phyloP scores from a whole-genome alignment of 2,113 vertebrate genomes.

The Nannobrachium achirus region DNA sequence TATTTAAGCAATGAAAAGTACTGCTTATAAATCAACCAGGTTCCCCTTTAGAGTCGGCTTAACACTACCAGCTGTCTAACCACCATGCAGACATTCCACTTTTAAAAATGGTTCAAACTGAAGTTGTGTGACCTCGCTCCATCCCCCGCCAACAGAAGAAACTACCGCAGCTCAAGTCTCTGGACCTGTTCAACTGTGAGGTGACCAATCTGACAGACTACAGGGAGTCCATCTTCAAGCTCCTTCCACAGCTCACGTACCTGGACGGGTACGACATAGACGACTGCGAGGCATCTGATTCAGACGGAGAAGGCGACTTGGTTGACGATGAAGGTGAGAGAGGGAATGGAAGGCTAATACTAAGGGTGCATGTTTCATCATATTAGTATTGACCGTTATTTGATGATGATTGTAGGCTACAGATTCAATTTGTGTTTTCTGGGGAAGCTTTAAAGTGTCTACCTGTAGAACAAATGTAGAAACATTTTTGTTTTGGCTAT shows the following conservation, averaged over 20 bases:
- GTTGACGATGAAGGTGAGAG: conserved; percentile 81
- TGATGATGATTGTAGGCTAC: neutral
- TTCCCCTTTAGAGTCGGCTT: too few relatives aligned
- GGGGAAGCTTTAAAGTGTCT: too few relatives aligned
- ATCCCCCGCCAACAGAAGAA: conserved; percentile 76
- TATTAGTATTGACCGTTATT: neutral
- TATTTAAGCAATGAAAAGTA: too few relatives aligned
- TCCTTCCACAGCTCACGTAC: conserved; percentile 85
- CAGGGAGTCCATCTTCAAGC: conserved; percentile 82
- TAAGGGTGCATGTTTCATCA: neutral
- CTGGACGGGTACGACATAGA: conserved; percentile 84
- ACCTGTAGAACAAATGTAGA: neutral
- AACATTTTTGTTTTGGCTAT: neutral
- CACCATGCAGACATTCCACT: too few relatives aligned
- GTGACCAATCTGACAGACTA: conserved; percentile 86
- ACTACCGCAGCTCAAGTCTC: conserved; percentile 78
- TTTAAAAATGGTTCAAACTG: too few relatives aligned
- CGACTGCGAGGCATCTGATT: conserved; percentile 84
- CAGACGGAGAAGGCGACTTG: conserved; percentile 81
- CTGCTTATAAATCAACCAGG: too few relatives aligned
- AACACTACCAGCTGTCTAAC: too few relatives aligned
- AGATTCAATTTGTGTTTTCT: neutral
- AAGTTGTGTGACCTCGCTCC: neutral
- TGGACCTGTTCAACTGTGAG: conserved; percentile 87
- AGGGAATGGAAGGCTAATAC: neutral